Conservation (phyloP, 1,140 invertebrate species). For the Diachasma alloeum region DNA sequence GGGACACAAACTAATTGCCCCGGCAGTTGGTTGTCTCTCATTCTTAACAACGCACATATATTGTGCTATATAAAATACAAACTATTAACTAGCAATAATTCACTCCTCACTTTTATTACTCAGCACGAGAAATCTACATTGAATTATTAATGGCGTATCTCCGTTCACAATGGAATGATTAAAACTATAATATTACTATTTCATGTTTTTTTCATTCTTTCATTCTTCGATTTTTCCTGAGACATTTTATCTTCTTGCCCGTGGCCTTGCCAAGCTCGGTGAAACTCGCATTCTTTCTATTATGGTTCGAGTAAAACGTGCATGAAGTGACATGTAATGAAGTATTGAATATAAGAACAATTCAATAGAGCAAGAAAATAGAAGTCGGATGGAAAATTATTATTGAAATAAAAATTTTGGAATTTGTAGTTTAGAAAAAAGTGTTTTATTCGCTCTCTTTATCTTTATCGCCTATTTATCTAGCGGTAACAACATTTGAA, state of each 20-base stretch:
- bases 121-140: conserved; percentile 5
- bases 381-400: neutral
- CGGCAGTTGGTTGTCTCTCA: neutral
- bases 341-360: conserved; percentile 21
- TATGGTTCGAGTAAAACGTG: neutral
- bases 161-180: neutral
- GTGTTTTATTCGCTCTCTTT: conserved; percentile 13
- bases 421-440: neutral
- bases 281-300: neutral
- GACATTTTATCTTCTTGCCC: conserved; percentile 12
- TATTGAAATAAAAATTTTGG: neutral
- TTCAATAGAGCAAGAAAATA: conserved; percentile 16
- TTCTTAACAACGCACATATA: neutral
- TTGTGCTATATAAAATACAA: conserved; percentile 13
- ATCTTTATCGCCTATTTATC: conserved; percentile 26
- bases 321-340: conserved; percentile 6
- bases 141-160: conserved; percentile 27
- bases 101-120: conserved; percentile 13
- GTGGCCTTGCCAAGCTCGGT: conserved; percentile 27
- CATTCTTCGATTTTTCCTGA: conserved; percentile 12
- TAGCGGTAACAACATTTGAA: neutral
- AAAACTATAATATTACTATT: neutral
- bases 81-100: conserved; percentile 19
- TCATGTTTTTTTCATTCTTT: neutral
- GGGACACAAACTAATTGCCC: conserved; percentile 10